phyloP scores from a whole-genome alignment of 2,888 invertebrate genomes.

The Himalopsyche japonica region DNA sequence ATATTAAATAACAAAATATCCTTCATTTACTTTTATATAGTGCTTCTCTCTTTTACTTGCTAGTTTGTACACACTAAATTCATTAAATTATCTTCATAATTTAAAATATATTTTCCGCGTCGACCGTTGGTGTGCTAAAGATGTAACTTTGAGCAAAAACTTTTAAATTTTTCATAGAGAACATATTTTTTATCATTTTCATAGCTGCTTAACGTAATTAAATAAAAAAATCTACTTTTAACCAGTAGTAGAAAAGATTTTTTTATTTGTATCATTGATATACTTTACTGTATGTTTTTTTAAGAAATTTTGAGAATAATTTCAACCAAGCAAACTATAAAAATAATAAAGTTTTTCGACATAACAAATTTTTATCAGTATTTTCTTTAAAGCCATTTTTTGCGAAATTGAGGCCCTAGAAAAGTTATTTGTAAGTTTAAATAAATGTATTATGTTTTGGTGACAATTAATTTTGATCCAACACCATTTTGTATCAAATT shows the following conservation, averaged over 20 bases:
- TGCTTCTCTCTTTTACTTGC: background rate
- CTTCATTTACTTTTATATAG: background rate
- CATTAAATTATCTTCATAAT: background rate
- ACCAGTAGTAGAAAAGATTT: background rate
- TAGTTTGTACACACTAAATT: background rate
- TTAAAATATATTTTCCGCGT: background rate
- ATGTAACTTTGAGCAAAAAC: background rate
- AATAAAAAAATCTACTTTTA: background rate
- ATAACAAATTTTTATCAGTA: background rate
- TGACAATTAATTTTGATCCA: too few relatives aligned
- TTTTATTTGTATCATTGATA: background rate
- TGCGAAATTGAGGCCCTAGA: too few relatives aligned
- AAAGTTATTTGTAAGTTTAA: too few relatives aligned
- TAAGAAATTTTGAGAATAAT: background rate
- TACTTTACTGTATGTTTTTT: background rate
- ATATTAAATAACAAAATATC: background rate
- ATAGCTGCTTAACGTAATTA: background rate
- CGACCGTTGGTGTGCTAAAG: background rate
- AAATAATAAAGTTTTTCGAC: background rate
- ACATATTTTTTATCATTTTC: background rate
- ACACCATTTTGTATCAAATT: too few relatives aligned
- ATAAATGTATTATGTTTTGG: too few relatives aligned
- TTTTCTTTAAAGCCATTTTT: background rate
- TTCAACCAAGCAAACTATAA: background rate
- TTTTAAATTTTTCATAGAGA: background rate